A percentile compares a stretch with the other conserved stretches of the same genome.
Conservation (phyloP, 2,113 vertebrate genomes). For the Cariama cristata region DNA sequence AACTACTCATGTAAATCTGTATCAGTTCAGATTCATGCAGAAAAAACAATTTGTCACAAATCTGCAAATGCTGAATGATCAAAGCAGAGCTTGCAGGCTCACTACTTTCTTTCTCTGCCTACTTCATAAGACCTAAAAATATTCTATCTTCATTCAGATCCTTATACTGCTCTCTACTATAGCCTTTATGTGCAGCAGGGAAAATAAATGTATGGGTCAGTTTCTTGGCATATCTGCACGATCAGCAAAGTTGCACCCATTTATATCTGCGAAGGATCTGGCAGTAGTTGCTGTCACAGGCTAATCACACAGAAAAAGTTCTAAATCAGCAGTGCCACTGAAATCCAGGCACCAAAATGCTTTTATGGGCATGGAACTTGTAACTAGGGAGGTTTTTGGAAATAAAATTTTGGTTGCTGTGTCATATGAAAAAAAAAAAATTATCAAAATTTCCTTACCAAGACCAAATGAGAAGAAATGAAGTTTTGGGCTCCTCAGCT, state of each 20-base stretch:
- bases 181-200: neutral
- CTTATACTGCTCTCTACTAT: neutral
- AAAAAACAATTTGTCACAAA: slow-evolving; percentile 48
- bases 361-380: neutral
- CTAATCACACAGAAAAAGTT: neutral
- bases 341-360: neutral
- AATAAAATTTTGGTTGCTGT: neutral
- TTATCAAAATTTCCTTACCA: fast-evolving
- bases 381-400: neutral
- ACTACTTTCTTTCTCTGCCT: neutral
- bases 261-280: neutral
- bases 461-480: neutral
- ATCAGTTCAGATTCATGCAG: slow-evolving; percentile 42
- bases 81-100: slow-evolving; percentile 40
- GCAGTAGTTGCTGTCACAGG: neutral
- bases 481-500: neutral
- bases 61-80: slow-evolving; percentile 29
- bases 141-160: neutral
- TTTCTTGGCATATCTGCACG: neutral
- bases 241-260: neutral
- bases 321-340: neutral
- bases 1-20: slow-evolving; percentile 58
- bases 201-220: neutral
- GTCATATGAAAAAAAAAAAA: neutral
- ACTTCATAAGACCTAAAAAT: neutral